Conservation (phyloP, 1,140 invertebrate genomes). For the Drosophila virilis region DNA sequence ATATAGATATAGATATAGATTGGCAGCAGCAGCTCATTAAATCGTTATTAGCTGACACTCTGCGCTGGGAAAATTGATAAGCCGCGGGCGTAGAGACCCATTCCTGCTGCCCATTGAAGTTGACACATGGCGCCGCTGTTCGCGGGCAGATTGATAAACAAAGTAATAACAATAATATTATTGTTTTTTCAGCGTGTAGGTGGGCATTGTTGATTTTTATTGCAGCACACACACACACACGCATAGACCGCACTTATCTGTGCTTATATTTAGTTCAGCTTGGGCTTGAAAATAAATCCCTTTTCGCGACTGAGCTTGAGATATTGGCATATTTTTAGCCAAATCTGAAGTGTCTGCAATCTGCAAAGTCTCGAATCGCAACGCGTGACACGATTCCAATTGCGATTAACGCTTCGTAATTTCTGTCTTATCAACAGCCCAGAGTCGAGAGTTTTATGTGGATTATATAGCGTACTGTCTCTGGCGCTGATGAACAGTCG, state of each 20-base stretch:
- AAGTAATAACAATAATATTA: conserved; percentile 63
- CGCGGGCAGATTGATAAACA: conserved; percentile 34
- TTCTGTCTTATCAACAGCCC: conserved; percentile 7
- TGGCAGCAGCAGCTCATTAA: conserved; percentile 58
- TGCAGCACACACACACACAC: conserved; percentile 28
- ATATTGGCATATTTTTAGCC: conserved; percentile 25
- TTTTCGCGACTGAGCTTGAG: conserved; percentile 7
- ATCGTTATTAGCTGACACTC: conserved; percentile 63
- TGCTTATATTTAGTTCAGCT: conserved; percentile 51
- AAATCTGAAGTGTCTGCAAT: not conserved
- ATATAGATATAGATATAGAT: not conserved
- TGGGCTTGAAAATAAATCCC: conserved; percentile 54
- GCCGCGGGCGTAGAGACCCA: conserved; percentile 34
- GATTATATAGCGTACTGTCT: conserved; percentile 2
- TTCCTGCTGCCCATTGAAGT: conserved; percentile 29
- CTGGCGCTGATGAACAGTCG: not conserved
- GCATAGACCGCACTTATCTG: conserved; percentile 48
- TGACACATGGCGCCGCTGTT: conserved; percentile 18
- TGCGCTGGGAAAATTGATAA: conserved; percentile 73
- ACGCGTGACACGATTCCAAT: conserved; percentile 22
- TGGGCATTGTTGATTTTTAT: conserved; percentile 61
- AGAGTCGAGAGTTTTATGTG: not conserved
- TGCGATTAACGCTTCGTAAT: conserved; percentile 1
- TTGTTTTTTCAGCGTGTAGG: conserved; percentile 59
- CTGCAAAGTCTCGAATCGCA: not conserved